phyloP scores from a whole-genome alignment of 2,888 invertebrate species.

The Frankliniella fusca region DNA sequence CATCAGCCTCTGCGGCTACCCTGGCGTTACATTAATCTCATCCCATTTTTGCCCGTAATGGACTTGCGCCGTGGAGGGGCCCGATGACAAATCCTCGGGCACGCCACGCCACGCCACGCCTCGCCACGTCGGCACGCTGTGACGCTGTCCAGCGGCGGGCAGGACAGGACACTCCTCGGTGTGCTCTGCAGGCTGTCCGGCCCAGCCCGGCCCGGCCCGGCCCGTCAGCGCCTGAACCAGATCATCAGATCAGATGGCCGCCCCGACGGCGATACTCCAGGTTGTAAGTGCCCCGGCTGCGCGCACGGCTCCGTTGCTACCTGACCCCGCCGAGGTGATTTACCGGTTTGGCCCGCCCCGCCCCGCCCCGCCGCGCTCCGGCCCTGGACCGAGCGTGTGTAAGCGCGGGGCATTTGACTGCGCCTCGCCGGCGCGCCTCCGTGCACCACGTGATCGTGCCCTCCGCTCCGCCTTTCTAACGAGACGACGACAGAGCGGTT shows the following conservation, averaged over 20 bases:
- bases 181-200: too few relatives aligned
- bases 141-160: too few relatives aligned
- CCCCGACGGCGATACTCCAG: background rate
- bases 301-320: background rate
- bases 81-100: too few relatives aligned
- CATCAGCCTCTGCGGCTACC: too few relatives aligned
- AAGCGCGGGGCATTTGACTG: background rate
- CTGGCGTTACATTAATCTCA: too few relatives aligned
- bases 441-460: background rate
- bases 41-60: too few relatives aligned
- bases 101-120: too few relatives aligned
- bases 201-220: too few relatives aligned
- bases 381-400: background rate
- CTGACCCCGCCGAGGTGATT: background rate
- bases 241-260: slow-evolving; percentile 4
- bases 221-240: background rate
- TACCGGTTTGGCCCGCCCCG: background rate
- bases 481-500: background rate
- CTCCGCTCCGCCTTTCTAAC: background rate
- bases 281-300: background rate
- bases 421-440: background rate
- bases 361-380: background rate
- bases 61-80: too few relatives aligned
- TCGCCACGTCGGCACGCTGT: too few relatives aligned
- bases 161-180: too few relatives aligned